Evolutionary conservation across 2,888 invertebrate genomes (phyloP), one percentile per base, ranked within the genome.

Genomic region (Eumerus sabulonum): DNA sequence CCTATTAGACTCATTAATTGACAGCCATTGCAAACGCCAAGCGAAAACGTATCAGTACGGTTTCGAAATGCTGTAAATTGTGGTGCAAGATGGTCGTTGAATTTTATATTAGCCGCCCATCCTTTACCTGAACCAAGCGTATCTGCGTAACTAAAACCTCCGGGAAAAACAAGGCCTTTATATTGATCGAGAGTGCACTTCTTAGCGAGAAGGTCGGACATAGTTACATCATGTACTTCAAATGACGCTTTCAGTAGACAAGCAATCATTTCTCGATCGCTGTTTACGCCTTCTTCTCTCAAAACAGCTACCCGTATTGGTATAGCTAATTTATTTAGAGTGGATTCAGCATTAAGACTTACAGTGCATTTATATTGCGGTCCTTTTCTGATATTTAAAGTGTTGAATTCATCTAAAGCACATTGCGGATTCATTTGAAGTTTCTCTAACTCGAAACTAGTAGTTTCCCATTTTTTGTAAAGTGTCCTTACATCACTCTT

Each of bases 21-120:
- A 86, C 99, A 99, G 0, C 99, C 99, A 88, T 99, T 99, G 87
- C 99, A 99, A n/a, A 98, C 95, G 35, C 99, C 99, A 82, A 99
- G 91, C 59, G 98, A 98, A 88, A 99, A 99, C 0, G 97, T 97
- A 86, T 98, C 94, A 0, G 90, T 86, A 12, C 95, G 91, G 40
- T 90, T 89, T 83, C 91, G 92, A 89, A 99, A 99, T 62, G 91
- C 90, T 17, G 92, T 90, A 83, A 99, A 94, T 87, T 98, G 96
- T 0, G 92, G 90, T 79, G 91, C 91, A n/a, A 98, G 87, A 1
- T 90, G 90, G 9, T 93, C 91, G 84, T 96, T 95, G 88, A 96
- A 97, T 42, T 95, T 89, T 47, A 98, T 93, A 82, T 96, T 94
- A 0, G 96, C 98, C 0, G 98, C 98, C 99, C 99, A 99, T 42